phyloP scores from a whole-genome alignment of 2,113 vertebrate genomes.

The Neodontobutis hainanensis region DNA sequence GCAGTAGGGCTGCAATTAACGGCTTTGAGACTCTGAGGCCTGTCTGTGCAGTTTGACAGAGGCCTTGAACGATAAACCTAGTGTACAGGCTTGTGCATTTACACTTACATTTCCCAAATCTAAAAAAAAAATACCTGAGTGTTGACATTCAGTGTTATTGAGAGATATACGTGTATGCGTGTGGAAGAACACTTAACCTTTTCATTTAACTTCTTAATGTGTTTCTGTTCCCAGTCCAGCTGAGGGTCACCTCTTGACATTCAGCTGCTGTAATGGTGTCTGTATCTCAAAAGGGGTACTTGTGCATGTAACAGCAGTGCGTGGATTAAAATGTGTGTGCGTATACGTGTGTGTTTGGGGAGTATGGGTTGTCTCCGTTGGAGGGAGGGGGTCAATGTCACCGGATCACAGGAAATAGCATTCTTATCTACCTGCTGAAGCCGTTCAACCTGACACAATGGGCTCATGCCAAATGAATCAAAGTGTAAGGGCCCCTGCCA shows the following conservation, averaged over 20 bases:
- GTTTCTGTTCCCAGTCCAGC: constrained; percentile 28
- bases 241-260: constrained; percentile 34
- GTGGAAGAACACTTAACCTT: constrained; percentile 47
- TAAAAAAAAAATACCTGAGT: constrained; percentile 13
- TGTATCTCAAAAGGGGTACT: constrained; percentile 32
- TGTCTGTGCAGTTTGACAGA: constrained; percentile 26
- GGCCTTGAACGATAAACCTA: constrained; percentile 42
- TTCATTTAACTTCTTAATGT: constrained; percentile 47
- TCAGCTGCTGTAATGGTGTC: constrained; percentile 38
- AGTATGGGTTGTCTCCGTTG: background rate
- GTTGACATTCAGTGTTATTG: constrained; percentile 27
- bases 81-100: constrained; percentile 14
- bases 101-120: constrained; percentile 3
- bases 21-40: constrained; percentile 2
- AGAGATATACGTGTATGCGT: constrained; percentile 1
- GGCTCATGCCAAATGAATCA: constrained; percentile 79
- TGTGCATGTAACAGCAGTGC: constrained; percentile 13
- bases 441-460: constrained; percentile 67
- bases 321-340: constrained; percentile 28
- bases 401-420: constrained; percentile 65
- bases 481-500: constrained; percentile 61
- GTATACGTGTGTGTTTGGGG: background rate
- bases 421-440: constrained; percentile 68
- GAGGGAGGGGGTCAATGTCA: constrained; percentile 69
- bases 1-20: constrained; percentile 58